Percentiles rank a stretch among this genome's conserved stretches.
phyloP scores from a whole-genome alignment of 1,140 invertebrate species.

The Druon quercuslanigerum region DNA sequence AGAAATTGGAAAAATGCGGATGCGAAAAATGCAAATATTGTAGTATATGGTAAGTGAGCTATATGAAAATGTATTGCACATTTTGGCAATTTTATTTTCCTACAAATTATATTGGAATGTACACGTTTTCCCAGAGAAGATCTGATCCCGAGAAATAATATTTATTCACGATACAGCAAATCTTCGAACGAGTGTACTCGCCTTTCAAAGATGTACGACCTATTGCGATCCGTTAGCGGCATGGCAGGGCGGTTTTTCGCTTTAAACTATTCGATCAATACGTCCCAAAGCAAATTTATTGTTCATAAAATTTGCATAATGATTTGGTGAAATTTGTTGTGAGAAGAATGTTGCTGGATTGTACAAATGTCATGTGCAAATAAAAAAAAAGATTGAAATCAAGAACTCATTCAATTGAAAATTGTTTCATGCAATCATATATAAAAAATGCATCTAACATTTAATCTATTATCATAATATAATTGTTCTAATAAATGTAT shows the following conservation, averaged over 20 bases:
- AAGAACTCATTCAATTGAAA: neutral
- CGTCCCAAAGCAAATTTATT: neutral
- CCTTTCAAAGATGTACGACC: too few relatives aligned
- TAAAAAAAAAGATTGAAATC: neutral
- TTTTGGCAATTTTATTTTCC: constrained; percentile 4
- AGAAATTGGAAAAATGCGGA: too few relatives aligned
- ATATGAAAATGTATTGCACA: neutral
- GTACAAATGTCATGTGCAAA: neutral
- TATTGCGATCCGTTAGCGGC: too few relatives aligned
- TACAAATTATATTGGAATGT: neutral
- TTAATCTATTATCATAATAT: neutral
- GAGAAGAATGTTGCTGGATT: neutral
- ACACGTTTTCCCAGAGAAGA: neutral
- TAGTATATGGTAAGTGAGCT: neutral
- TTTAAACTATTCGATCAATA: constrained; percentile 29
- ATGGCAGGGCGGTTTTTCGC: neutral
- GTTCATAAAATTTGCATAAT: constrained; percentile 18
- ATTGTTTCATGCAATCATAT: neutral
- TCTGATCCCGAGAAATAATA: neutral
- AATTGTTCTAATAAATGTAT: neutral
- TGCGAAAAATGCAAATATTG: neutral
- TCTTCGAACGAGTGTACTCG: neutral
- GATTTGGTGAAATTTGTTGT: neutral
- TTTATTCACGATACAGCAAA: constrained; percentile 5
- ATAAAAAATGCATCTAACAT: neutral